Evolutionary conservation across 2,113 vertebrate species (phyloP).

Genomic region (Dasyprocta punctata): DNA sequence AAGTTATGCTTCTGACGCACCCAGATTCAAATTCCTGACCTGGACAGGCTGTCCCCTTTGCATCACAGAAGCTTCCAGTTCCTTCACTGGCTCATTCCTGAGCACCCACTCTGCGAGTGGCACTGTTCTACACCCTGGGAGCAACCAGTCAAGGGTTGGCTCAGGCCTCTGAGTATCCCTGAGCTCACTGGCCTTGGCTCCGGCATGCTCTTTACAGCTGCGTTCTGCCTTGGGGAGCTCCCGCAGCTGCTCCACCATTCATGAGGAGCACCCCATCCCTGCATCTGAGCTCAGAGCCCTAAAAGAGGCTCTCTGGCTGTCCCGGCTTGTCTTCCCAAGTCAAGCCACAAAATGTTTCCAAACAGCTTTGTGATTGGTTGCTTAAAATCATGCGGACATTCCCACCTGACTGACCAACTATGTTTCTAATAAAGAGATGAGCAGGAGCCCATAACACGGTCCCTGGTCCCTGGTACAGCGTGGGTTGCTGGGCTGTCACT

Average conservation of each 20-base stretch:
- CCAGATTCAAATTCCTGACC: not conserved
- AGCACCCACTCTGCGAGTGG: not conserved
- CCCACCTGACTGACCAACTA: not conserved
- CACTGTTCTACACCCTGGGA: not conserved
- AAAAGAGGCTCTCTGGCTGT: not conserved
- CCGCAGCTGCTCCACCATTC: not conserved
- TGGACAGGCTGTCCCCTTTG: not conserved
- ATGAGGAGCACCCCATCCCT: not conserved
- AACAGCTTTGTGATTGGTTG: not conserved
- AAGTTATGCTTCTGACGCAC: not conserved
- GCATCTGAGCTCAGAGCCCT: not conserved
- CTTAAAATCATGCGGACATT: not conserved
- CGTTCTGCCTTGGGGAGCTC: not conserved
- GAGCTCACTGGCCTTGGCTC: not conserved
- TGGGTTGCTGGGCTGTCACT: not conserved
- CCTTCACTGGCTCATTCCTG: conserved; percentile 3
- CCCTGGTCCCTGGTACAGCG: not conserved
- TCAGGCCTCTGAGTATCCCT: not conserved
- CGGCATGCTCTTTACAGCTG: not conserved
- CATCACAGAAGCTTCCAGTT: not conserved
- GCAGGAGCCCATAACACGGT: not conserved
- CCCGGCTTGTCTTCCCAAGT: not conserved
- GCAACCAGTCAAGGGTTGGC: not conserved
- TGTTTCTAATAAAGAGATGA: not conserved
- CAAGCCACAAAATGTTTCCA: conserved; percentile 13